Evolutionary conservation across 2,888 invertebrate genomes (phyloP), one percentile per base, ranked within the genome.

Genomic region (Halictus ligatus): DNA sequence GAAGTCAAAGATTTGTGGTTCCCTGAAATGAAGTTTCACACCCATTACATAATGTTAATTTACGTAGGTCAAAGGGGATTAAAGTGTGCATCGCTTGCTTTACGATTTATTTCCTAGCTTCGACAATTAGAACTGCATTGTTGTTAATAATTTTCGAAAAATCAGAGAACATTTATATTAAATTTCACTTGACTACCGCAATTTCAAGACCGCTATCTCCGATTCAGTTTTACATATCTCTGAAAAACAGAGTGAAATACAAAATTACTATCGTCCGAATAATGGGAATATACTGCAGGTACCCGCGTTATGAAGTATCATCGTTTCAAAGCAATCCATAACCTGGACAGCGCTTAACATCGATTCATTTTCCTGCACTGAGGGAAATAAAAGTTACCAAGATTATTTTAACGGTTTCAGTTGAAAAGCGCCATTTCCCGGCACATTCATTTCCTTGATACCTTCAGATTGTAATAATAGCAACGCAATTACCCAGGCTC

Each of bases 401-500:
- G 64, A 67, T n/a, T 50, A 64, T 79, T 73, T 64, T 29, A n/a
- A 67, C n/a, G 54, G 29, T 73, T 67, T 43, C 64, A 48, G 35
- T 73, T 74, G 3, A 67, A 29, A 43, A 82, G 67, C 25, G 29
- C 21, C 64, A 46, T 80, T 80, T 64, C 43, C n/a, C 15, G n/a
- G 35, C 67, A 77, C 18, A 35, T 50, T 50, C 35, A 21, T 77
- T 74, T 29, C 67, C 15, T 18, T 54, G 46, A 74, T 82, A 75
- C 46, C 21, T 67, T 67, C 58, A 40, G 54, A 64, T 64, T 73
- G 78, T 54, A 82, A 80, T 43, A 74, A 81, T 74, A 79, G 79
- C 73, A 74, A 74, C 73, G 79, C 67, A 80, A 80, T 82, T 80
- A 80, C 46, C 43, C 73, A 13, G 21, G 64, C n/a, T 46, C 74